These are phyloP conservation scores for Steatornis caripensis DNA, from an alignment of 2,113 vertebrate genomes.

Conservation along the genomic window DNA sequence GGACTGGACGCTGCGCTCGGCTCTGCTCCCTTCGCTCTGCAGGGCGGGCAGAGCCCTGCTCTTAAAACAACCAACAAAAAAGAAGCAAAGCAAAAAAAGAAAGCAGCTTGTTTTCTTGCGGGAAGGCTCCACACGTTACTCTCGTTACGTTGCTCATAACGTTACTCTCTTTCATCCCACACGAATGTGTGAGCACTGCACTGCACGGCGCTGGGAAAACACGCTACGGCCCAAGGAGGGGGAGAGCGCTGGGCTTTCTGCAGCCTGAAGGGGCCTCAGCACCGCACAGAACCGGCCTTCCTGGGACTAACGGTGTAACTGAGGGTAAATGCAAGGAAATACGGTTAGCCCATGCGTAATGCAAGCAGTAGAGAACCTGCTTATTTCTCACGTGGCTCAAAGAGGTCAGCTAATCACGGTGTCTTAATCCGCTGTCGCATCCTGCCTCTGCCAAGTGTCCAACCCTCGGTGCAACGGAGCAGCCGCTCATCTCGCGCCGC, in stretches of 20 bases:
- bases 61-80: neutral
- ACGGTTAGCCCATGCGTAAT: fast-evolving
- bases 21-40: neutral
- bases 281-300: neutral
- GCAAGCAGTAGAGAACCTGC: neutral
- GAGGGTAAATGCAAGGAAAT: neutral
- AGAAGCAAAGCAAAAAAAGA: too few species aligned
- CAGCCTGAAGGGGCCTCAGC: fast-evolving
- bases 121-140: neutral
- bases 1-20: fast-evolving
- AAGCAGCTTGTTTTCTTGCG: neutral
- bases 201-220: neutral
- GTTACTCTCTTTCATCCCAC: neutral
- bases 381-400: fast-evolving
- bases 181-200: fast-evolving
- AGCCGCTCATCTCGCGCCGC: neutral
- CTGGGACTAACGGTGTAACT: fast-evolving
- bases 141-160: too few species aligned
- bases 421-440: fast-evolving
- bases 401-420: neutral
- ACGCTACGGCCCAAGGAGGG: neutral
- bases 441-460: neutral
- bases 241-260: fast-evolving
- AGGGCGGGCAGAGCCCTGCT: fast-evolving
- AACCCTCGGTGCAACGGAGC: fast-evolving